Evolutionary conservation across 2,113 vertebrate species (phyloP), one percentile per base, ranked within the genome.

Genomic region (Pachypanchax playfairii): DNA sequence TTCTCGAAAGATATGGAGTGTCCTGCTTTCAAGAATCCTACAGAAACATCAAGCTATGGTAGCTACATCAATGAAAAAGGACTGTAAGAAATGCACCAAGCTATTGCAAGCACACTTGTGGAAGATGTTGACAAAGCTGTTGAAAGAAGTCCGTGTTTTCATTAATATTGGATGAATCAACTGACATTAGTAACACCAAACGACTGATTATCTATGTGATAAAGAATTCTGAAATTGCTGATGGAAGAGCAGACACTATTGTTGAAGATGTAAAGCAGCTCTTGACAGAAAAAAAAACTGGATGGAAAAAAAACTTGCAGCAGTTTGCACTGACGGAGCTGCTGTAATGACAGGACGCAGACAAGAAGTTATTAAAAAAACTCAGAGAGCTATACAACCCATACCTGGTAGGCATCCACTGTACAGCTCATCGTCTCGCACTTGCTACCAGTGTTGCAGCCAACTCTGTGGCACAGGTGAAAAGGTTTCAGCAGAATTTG

Each of bases 291-390:
- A n/a, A 49, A 35, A 4, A 7, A 33, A 4, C 6, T 52, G 28
- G 49, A 52, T 36, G 31, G 51, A 53, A 38, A 35, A n/a, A 56
- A 14, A 57, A 42, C 25, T 20, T 42, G 24, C 54, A 20, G 38
- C 38, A 43, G 36, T 55, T 28, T 42, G 24, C 20, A 56, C 38
- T 28, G 38, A 56, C 39, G 36, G 52, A n/a, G 52, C 54, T 29
- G 38, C 38, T 18, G 53, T 56, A 13, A 56, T 41, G 53, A 39
- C 18, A 15, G 33, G 31, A 24, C 24, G 51, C 35, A 15, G 1
- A 14, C 53, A 41, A 55, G 53, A 22, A 55, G 22, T 39, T 38
- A 10, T 12, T 41, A 17, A 54, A 36, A 57, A 57, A 29, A 24
- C 20, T 1, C n/a, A n/a, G n/a, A 29, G 54, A 55, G 10, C 1